A percentile compares a stretch with the other conserved stretches of the same genome.
Conservation (phyloP, 2,113 vertebrate species). For the Cinclus cinclus region DNA sequence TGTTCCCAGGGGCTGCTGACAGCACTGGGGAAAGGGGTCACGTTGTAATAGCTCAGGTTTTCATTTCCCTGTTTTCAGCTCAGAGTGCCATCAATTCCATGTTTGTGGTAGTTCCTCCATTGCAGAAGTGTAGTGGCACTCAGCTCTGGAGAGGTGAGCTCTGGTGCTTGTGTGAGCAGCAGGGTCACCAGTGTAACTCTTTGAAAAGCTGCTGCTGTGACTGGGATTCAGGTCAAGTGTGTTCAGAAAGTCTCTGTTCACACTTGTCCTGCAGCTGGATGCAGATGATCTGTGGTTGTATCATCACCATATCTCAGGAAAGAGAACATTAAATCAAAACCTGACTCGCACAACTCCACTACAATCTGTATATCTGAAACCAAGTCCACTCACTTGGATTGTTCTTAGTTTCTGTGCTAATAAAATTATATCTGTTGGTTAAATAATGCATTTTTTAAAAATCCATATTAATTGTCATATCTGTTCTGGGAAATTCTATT, state of each 20-base stretch:
- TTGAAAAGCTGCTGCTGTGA: background rate
- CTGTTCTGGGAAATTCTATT: conserved; percentile 20
- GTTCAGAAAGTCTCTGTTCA: background rate
- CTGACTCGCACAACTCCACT: background rate
- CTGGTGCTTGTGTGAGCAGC: background rate
- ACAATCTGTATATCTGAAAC: background rate
- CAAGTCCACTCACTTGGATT: background rate
- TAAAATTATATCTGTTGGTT: background rate
- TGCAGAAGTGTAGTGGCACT: background rate
- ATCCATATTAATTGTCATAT: background rate
- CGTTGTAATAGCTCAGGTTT: background rate
- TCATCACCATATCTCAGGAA: background rate
- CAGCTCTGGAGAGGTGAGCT: background rate
- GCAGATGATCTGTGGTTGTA: background rate
- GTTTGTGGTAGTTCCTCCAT: background rate
- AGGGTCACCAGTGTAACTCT: background rate
- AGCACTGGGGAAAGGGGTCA: background rate
- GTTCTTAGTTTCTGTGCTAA: background rate
- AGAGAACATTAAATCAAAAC: background rate
- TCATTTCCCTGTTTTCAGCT: background rate
- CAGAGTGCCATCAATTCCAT: background rate
- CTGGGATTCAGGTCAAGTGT: background rate
- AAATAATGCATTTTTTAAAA: background rate
- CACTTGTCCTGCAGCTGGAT: background rate
- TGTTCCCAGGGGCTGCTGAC: background rate